Base-by-base conservation (phyloP, 2,888 invertebrate species). In the Toxonevra muliebris region DNA sequence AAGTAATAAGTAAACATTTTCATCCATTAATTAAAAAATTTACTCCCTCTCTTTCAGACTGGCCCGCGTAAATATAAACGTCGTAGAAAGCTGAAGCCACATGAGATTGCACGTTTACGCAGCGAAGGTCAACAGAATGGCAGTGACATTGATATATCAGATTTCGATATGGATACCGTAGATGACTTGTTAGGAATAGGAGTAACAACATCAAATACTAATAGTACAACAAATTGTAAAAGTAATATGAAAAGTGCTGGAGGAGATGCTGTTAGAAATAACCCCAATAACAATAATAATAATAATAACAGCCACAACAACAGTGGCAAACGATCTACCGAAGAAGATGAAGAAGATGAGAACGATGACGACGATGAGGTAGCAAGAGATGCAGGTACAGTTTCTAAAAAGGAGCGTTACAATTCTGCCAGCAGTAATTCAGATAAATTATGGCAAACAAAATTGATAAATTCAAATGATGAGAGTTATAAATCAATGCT, bases 21-120 rank as follows among this genome's bases (percentile, higher is more conserved):
- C 30, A 43, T 59, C 19, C 2, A 3, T 42, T 45, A 13, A 45
- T 48, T 45, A 19, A 30, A 30, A 30, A 30, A 30, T 30, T 61
- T n/a, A 13, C 15, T 43, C 13, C 62, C 10, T 61, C 58, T 70
- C 19, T 76, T 74, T 10, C 76, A 93, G 88, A 88, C 90, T 55
- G 93, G 90, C 0, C 92, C 92, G 0, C 87, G 94, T 1, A 94
- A 94, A 79, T 94, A 94, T 82, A 94, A 93, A 81, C 88, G 93
- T 0, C 87, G 94, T 64, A 89, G 93, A 74, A 93, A 93, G 84
- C 79, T 93, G 17, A 93, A 92, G 80, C 88, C 89, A 0, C 89
- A 90, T 74, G 90, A 90, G 74, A 78, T 88, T 19, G 88, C 87
- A 53, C 78, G 87, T 30, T 75, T 81, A 71, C 82, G 79, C 9